phyloP scores from a whole-genome alignment of 2,797 vertebrate species.

The Brachymystax lenok region DNA sequence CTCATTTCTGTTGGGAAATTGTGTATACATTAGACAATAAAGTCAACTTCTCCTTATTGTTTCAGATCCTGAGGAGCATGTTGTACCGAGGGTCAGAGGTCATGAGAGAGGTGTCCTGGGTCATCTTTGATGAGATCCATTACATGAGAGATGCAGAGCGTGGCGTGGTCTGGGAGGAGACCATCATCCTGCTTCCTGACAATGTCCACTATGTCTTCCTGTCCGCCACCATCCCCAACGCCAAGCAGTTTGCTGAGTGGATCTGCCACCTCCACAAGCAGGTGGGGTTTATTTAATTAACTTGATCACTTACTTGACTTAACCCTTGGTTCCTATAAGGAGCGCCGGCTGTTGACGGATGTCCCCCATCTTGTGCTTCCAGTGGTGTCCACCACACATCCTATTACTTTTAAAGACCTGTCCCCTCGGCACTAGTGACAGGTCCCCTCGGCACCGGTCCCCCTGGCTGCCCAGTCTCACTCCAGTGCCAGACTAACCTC shows the following conservation, averaged over 20 bases:
- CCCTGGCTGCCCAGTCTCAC: not conserved
- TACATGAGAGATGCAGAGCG: slow-evolving; percentile 99
- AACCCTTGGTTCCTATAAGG: not conserved
- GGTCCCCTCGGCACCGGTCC: too few relatives aligned
- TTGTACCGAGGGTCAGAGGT: slow-evolving; percentile 98
- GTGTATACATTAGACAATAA: too few relatives aligned
- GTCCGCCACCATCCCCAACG: slow-evolving; percentile 98
- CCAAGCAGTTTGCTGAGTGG: slow-evolving; percentile 98
- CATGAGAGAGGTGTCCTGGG: slow-evolving; percentile 98
- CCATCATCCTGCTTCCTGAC: slow-evolving; percentile 97
- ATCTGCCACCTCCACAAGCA: slow-evolving; percentile 98
- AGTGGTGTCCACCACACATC: too few relatives aligned
- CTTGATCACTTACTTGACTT: not conserved
- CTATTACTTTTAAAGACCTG: too few relatives aligned
- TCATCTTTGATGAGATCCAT: slow-evolving; percentile 98
- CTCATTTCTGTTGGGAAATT: not conserved
- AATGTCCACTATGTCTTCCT: slow-evolving; percentile 98
- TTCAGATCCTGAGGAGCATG: slow-evolving; percentile 97
- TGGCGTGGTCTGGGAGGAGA: slow-evolving; percentile 99
- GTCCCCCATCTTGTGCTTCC: too few relatives aligned
- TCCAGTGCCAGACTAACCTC: not conserved
- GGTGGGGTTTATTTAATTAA: slow-evolving; percentile 61
- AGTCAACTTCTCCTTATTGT: not conserved
- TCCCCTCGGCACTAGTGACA: too few relatives aligned
- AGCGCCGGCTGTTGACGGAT: too few relatives aligned